Conservation (phyloP, 2,888 invertebrate genomes). For the Chouioia cunea region DNA sequence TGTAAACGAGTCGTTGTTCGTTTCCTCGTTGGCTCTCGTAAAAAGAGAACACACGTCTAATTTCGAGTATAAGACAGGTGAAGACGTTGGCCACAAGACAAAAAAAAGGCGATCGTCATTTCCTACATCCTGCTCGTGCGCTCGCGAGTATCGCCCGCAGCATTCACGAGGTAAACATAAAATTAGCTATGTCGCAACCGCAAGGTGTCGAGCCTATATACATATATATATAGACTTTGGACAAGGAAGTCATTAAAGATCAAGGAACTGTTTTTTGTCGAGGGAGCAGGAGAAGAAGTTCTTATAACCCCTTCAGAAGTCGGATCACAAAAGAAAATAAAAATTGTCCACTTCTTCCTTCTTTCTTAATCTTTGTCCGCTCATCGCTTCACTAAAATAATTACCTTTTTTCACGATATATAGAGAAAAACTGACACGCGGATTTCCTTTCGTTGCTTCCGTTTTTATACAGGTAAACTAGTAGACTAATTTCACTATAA, state of each 20-base stretch:
- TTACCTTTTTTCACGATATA: not conserved
- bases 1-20: no score
- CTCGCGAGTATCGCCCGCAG: constrained; percentile 17
- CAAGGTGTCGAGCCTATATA: constrained; percentile 36
- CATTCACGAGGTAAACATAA: constrained; percentile 51
- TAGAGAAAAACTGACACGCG: not conserved
- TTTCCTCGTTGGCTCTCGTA: no score
- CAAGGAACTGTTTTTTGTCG: constrained; percentile 14
- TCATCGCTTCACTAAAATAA: constrained; percentile 26
- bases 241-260: constrained; percentile 47
- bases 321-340: constrained; percentile 5
- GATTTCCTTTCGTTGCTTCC: constrained; percentile 16
- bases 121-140: constrained; percentile 39
- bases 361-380: constrained; percentile 33
- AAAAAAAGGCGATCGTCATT: constrained; percentile 39
- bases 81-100: constrained; percentile 40
- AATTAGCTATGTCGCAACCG: constrained; percentile 57
- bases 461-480: constrained; percentile 20
- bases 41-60: no score
- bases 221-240: no score
- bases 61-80: constrained; percentile 28
- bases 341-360: constrained; percentile 35
- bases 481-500: no score
- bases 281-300: no score
- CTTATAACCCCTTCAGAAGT: no score